These are phyloP conservation scores for Mercenaria mercenaria DNA, from an alignment of 1,140 invertebrate genomes.

Conservation along the genomic window DNA sequence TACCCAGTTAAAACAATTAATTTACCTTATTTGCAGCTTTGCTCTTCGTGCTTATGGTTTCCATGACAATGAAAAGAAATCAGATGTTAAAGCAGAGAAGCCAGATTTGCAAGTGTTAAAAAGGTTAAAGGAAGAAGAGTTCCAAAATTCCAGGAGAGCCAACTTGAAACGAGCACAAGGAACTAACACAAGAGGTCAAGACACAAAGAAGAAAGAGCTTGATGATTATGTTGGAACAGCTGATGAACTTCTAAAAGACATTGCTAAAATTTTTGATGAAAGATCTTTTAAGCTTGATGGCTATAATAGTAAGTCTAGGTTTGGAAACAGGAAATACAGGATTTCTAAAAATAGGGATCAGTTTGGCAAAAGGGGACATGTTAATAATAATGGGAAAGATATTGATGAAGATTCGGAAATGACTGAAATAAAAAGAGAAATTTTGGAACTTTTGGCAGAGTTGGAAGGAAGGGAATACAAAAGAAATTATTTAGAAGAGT, in stretches of 20 bases:
- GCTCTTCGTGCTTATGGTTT: constrained; percentile 28
- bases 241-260: neutral
- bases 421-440: constrained; percentile 1
- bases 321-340: neutral
- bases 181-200: neutral
- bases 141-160: neutral
- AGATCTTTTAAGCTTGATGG: neutral
- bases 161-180: constrained; percentile 36
- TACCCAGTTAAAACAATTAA: no score
- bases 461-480: neutral
- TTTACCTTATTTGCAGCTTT: constrained; percentile 30
- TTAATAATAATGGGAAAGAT: neutral
- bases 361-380: constrained; percentile 33
- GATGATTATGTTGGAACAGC: neutral
- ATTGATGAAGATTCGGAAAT: neutral
- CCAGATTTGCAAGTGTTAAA: neutral
- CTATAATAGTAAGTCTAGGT: neutral
- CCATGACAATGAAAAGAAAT: neutral
- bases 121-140: constrained; percentile 17
- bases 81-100: neutral
- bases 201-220: neutral
- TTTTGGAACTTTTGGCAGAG: constrained; percentile 4
- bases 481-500: neutral
- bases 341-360: neutral
- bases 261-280: constrained; percentile 12